Conservation (phyloP, 2,888 invertebrate genomes). For the Malthinus flaveolus region DNA sequence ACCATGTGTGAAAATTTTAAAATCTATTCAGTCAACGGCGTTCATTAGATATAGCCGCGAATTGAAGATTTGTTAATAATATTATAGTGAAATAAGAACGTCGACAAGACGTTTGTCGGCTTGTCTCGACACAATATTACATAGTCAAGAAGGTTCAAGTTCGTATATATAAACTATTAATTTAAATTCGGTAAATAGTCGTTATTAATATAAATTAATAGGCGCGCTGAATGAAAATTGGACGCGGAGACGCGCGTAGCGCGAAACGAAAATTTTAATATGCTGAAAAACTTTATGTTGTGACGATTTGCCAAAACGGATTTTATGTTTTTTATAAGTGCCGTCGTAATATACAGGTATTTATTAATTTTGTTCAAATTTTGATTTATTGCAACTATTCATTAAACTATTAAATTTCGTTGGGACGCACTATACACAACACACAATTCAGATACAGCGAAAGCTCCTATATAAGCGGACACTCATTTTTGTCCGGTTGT, state of each 20-base stretch:
- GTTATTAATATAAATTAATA: slow-evolving; percentile 1
- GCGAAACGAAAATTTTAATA: slow-evolving; percentile 5
- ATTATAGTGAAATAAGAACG: slow-evolving; percentile 16
- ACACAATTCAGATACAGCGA: not conserved
- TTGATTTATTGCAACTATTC: not conserved
- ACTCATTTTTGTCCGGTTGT: too few relatives aligned
- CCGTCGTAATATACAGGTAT: too few relatives aligned
- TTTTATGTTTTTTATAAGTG: not conserved
- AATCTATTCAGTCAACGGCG: slow-evolving; percentile 50
- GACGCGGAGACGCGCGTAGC: not conserved
- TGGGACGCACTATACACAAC: not conserved
- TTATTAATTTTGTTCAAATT: not conserved
- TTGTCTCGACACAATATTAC: too few relatives aligned
- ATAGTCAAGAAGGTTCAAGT: too few relatives aligned
- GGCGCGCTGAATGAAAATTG: slow-evolving; percentile 18
- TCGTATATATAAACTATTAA: slow-evolving; percentile 21
- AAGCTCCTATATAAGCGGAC: too few relatives aligned
- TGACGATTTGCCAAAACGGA: slow-evolving; percentile 21
- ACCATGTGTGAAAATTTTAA: slow-evolving; percentile 52
- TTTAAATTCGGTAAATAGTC: slow-evolving; percentile 17
- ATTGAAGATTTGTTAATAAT: slow-evolving; percentile 29
- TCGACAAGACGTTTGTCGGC: slow-evolving; percentile 45
- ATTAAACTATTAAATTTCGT: not conserved
- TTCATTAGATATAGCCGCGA: slow-evolving; percentile 43
- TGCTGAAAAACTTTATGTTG: slow-evolving; percentile 24